Evolutionary conservation across 2,113 vertebrate genomes (phyloP).

Genomic region (Entosphenus tridentatus): DNA sequence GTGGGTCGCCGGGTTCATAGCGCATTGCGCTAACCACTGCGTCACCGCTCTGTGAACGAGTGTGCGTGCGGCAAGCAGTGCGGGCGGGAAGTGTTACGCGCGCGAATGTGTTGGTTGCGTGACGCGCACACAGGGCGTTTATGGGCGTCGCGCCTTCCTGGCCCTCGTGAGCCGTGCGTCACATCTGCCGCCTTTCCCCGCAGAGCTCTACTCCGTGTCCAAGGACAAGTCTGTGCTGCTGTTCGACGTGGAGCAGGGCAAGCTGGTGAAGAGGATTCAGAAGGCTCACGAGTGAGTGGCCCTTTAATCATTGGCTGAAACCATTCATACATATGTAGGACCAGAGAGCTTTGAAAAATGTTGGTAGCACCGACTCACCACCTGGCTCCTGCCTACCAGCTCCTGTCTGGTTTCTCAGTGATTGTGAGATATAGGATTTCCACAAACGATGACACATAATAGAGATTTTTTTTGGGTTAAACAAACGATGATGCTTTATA

Average conservation of each 20-base stretch:
- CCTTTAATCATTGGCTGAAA: too few species aligned
- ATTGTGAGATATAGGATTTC: too few species aligned
- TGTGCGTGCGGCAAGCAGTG: neutral
- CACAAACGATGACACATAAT: too few species aligned
- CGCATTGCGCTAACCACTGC: neutral
- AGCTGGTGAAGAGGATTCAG: constrained; percentile 40
- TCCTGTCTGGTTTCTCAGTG: too few species aligned
- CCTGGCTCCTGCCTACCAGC: too few species aligned
- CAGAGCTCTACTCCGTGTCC: constrained; percentile 60
- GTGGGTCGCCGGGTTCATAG: neutral
- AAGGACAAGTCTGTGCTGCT: constrained; percentile 65
- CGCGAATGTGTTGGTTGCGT: neutral
- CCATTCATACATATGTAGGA: too few species aligned
- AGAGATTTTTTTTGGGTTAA: too few species aligned
- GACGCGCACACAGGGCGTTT: neutral
- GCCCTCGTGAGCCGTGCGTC: neutral
- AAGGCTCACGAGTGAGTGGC: constrained; percentile 45
- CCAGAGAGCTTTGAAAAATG: too few species aligned
- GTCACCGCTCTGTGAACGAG: neutral
- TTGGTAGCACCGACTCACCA: too few species aligned
- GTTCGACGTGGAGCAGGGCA: constrained; percentile 51
- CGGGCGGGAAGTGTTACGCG: neutral
- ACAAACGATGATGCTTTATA: too few species aligned
- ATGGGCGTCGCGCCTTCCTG: neutral
- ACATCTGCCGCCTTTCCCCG: constrained; percentile 1